Evolutionary conservation across 92 coral and sea anemone species (phyloP), one percentile per base, ranked within the genome.

Genomic region (Metridium senile): DNA sequence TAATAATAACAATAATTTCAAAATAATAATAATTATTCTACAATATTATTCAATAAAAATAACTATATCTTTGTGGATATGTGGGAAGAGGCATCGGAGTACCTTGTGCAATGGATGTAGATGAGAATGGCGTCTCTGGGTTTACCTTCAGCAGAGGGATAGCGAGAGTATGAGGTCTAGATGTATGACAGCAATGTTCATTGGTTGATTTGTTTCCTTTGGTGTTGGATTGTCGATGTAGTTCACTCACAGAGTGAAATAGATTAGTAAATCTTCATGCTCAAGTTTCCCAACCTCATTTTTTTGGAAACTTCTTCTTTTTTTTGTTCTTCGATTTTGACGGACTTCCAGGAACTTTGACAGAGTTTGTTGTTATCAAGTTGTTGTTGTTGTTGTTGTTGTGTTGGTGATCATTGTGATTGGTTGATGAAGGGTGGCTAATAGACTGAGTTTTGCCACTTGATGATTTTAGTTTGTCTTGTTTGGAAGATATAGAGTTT

Each of bases 281-380:
- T 43, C n/a, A 26, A 29, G 43, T 56, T 29, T 53, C 21, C 43
- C 51, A 17, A 59, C 51, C 51, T 30, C 21, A 56, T 39, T 72
- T 72, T 27, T 72, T 72, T 0, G 47, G 26, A 2, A 61, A 54
- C 47, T 39, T 74, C 39, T 61, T 74, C 20, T 45, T 74, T 57
- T 45, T 74, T 51, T 28, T 73, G 52, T 0, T 32, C 58, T 61
- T 74, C 2, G 79, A 39, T 61, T 74, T 74, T 0, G 70, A 26
- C 21, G 79, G 61, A 33, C 79, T 74, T 39, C 70, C 79, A 35
- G 79, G 70, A 23, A 21, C 59, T 74, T 58, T 74, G 59, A 34
- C 27, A 33, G 58, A 58, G 69, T 74, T 74, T 74, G 79, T 33
- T 9, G 61, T 43, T 9, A 39, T 27, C 1, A 32, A 23, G 51